A percentile compares a stretch with the other conserved stretches of the same genome.
Conservation (phyloP, 2,888 invertebrate genomes). For the Synanthedon myopaeformis region DNA sequence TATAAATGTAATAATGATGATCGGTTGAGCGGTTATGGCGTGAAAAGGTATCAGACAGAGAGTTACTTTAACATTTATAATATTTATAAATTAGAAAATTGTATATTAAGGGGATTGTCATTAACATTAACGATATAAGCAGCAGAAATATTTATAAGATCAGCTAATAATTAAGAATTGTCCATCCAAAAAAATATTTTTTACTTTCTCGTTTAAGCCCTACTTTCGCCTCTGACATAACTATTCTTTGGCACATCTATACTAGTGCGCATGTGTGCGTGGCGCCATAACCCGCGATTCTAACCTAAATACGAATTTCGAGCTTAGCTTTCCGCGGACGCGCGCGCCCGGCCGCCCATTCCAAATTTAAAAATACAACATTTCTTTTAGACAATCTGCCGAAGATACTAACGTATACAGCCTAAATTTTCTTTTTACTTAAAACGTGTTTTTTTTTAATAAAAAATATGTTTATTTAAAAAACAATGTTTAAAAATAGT, state of each 20-base stretch:
- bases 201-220: neutral
- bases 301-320: conserved; percentile 66
- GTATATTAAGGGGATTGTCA: too few species aligned
- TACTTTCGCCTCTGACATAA: neutral
- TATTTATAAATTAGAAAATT: too few species aligned
- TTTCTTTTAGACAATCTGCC: conserved; percentile 7
- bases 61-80: too few species aligned
- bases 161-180: too few species aligned
- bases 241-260: conserved; percentile 36
- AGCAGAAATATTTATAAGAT: too few species aligned
- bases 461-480: conserved; percentile 8
- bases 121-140: too few species aligned
- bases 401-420: neutral
- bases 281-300: conserved; percentile 57
- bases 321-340: conserved; percentile 48
- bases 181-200: too few species aligned
- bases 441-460: neutral
- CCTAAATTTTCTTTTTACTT: neutral
- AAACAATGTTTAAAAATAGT: conserved; percentile 48
- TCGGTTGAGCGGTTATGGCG: too few species aligned
- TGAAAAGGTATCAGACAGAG: too few species aligned
- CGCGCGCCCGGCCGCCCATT: conserved; percentile 47
- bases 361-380: conserved; percentile 56
- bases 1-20: too few species aligned
- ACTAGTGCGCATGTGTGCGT: conserved; percentile 52